A percentile compares a stretch with the other conserved stretches of the same genome.
phyloP scores from a whole-genome alignment of 37 sponge, comb jelly and placozoan genomes.

The Lycopodina hypogea region DNA sequence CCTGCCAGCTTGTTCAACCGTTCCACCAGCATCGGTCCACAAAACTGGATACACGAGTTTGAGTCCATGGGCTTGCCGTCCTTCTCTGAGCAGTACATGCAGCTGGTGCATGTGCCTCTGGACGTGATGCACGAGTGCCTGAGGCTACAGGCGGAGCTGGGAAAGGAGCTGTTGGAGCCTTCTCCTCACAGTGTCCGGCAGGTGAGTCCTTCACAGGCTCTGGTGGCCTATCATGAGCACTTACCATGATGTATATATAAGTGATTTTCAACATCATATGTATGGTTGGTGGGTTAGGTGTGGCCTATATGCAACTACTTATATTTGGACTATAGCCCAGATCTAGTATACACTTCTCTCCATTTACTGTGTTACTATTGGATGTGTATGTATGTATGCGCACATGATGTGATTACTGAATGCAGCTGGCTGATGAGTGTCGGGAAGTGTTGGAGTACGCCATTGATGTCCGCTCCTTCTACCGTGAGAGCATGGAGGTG shows the following conservation, averaged over 20 bases:
- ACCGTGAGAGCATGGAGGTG: slow-evolving; percentile 42
- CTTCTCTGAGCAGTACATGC: slow-evolving; percentile 61
- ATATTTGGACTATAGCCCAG: neutral
- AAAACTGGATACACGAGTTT: slow-evolving; percentile 67
- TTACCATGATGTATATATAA: neutral
- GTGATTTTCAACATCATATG: too few species aligned
- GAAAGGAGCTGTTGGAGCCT: slow-evolving; percentile 26
- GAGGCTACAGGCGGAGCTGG: slow-evolving; percentile 52
- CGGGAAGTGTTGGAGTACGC: slow-evolving; percentile 49
- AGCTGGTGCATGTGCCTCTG: slow-evolving; percentile 65
- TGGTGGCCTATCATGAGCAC: neutral
- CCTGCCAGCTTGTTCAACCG: slow-evolving; percentile 4
- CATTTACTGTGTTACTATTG: neutral
- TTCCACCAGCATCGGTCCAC: slow-evolving; percentile 7
- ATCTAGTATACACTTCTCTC: neutral
- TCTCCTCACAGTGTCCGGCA: slow-evolving; percentile 67
- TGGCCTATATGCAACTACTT: neutral
- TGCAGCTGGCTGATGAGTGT: slow-evolving; percentile 66
- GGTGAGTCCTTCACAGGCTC: slow-evolving; percentile 36
- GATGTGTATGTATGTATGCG: neutral
- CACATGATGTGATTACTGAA: too few species aligned
- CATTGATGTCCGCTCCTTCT: slow-evolving; percentile 42
- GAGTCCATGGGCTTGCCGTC: slow-evolving; percentile 58
- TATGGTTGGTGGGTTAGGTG: neutral
- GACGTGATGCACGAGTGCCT: slow-evolving; percentile 90